Evolutionary conservation across 2,797 vertebrate genomes (phyloP).

Genomic region (Lophius americanus): DNA sequence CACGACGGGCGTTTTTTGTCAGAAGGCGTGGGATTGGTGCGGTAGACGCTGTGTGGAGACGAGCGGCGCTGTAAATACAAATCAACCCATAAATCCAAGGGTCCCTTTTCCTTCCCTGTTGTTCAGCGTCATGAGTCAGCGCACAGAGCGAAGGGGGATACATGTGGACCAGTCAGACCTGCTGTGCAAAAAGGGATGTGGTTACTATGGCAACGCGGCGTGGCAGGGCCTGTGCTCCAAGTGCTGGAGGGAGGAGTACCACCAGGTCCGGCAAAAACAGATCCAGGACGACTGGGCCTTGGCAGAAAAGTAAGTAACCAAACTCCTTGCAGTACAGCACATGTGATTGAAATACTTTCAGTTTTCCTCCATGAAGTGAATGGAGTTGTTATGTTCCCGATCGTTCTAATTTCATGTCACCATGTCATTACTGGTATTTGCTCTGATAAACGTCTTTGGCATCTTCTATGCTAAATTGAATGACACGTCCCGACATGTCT

Average conservation of each 20-base stretch:
- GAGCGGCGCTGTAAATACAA: slow-evolving; percentile 4
- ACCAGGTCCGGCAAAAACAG: slow-evolving; percentile 93
- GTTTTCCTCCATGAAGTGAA: neutral
- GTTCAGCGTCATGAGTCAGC: slow-evolving; percentile 89
- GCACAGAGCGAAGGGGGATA: slow-evolving; percentile 93
- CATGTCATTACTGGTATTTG: neutral
- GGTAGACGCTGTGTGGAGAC: neutral
- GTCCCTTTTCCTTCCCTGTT: slow-evolving; percentile 44
- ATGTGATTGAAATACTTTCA: too few relatives aligned
- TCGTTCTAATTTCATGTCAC: neutral
- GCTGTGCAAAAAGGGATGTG: slow-evolving; percentile 97
- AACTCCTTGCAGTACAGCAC: neutral
- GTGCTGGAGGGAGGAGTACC: slow-evolving; percentile 98
- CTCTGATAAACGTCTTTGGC: neutral
- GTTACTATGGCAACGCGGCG: slow-evolving; percentile 95
- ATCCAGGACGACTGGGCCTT: slow-evolving; percentile 98
- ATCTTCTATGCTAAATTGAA: too few relatives aligned
- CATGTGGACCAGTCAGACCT: slow-evolving; percentile 97
- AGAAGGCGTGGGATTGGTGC: too few relatives aligned
- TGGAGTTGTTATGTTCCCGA: neutral
- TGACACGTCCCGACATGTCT: too few relatives aligned
- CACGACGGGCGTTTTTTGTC: too few relatives aligned
- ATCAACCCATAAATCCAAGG: slow-evolving; percentile 3
- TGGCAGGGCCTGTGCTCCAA: slow-evolving; percentile 99
- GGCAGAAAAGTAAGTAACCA: slow-evolving; percentile 90